These are phyloP conservation scores for Morpho achilles DNA, from an alignment of 2,888 invertebrate species.

Conservation along the genomic window DNA sequence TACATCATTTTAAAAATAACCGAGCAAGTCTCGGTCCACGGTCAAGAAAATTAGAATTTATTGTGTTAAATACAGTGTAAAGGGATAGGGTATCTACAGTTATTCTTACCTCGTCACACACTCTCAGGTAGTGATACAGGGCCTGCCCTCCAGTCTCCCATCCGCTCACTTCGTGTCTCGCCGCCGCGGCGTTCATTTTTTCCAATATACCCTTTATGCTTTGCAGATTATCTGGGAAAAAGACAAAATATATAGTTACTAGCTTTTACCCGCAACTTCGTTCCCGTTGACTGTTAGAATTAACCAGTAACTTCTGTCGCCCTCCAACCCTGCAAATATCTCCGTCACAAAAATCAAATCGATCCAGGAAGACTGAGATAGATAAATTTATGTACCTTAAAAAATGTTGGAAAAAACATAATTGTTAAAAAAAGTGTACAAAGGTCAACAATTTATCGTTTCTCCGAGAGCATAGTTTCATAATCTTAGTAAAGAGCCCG, in stretches of 20 bases:
- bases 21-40: too few species aligned
- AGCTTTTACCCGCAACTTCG: neutral
- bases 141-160: constrained; percentile 87
- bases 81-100: neutral
- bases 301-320: too few species aligned
- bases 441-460: too few species aligned
- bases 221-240: constrained; percentile 80
- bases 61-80: too few species aligned
- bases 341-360: neutral
- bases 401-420: too few species aligned
- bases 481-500: too few species aligned
- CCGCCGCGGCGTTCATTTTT: constrained; percentile 77
- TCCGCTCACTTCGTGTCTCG: constrained; percentile 79
- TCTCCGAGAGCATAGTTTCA: too few species aligned
- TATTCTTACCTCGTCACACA: constrained; percentile 77
- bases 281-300: too few species aligned
- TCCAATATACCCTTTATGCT: constrained; percentile 81
- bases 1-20: too few species aligned
- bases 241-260: neutral
- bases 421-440: too few species aligned
- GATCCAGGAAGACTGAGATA: neutral
- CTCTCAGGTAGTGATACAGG: constrained; percentile 84
- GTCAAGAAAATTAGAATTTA: too few species aligned
- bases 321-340: too few species aligned
- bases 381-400: neutral